Percentiles rank a stretch among this genome's conserved stretches.
These are phyloP conservation scores for Monochamus alternatus DNA, from an alignment of 2,888 invertebrate species.

Conservation along the genomic window DNA sequence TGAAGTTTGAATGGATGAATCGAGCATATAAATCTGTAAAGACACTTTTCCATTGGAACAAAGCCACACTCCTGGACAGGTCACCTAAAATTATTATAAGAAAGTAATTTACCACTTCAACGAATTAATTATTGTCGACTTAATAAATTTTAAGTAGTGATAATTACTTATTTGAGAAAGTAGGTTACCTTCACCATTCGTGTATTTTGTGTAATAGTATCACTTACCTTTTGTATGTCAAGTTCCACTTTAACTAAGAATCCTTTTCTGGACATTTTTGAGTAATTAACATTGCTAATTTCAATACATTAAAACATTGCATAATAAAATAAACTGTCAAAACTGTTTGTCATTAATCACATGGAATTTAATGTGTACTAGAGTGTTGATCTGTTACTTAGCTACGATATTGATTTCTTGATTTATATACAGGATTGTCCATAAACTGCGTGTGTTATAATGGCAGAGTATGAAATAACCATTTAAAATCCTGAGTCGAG, in stretches of 20 bases:
- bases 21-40: conserved; percentile 79
- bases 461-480: no score
- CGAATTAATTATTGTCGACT: no score
- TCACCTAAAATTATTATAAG: conserved; percentile 72
- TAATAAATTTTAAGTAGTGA: neutral
- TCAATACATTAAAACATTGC: neutral
- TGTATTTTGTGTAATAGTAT: conserved; percentile 3
- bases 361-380: conserved; percentile 18
- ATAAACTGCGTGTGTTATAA: no score
- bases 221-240: conserved; percentile 74
- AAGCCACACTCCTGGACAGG: conserved; percentile 91
- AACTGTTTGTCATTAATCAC: conserved; percentile 15
- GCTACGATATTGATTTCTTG: conserved; percentile 30
- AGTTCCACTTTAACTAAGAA: conserved; percentile 76
- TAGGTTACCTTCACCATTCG: neutral
- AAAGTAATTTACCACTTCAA: no score
- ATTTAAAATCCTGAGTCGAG: no score
- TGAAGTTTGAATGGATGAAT: conserved; percentile 80
- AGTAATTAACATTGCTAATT: conserved; percentile 25
- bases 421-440: no score
- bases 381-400: conserved; percentile 27
- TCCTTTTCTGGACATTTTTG: conserved; percentile 69
- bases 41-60: conserved; percentile 86
- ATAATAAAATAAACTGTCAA: conserved; percentile 19
- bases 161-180: neutral